phyloP scores from a whole-genome alignment of 2,797 vertebrate genomes.

The Molossus alvarezi region DNA sequence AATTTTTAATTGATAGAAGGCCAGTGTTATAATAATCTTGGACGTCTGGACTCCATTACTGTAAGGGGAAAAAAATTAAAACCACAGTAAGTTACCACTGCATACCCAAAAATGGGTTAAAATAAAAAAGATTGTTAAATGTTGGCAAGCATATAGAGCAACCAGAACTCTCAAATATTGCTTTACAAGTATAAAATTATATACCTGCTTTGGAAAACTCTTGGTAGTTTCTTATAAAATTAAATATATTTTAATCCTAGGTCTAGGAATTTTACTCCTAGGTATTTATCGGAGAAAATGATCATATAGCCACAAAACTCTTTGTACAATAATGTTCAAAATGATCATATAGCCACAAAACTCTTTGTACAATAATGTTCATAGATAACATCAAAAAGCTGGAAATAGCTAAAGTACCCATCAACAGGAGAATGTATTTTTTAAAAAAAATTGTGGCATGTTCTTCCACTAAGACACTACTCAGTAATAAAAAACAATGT shows the following conservation, averaged over 20 bases:
- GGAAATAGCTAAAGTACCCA: not conserved
- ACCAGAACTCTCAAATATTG: not conserved
- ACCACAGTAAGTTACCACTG: not conserved
- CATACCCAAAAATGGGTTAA: not conserved
- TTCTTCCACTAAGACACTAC: not conserved
- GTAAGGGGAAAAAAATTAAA: constrained; percentile 18
- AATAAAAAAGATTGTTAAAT: not conserved
- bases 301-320: not conserved
- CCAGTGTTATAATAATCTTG: not conserved
- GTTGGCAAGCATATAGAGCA: not conserved
- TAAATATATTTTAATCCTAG: not conserved
- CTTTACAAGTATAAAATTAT: not conserved
- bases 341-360: not conserved
- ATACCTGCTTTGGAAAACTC: not conserved
- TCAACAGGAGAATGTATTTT: not conserved
- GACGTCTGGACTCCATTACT: not conserved
- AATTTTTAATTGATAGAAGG: not conserved
- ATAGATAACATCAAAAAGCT: not conserved
- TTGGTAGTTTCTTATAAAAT: not conserved
- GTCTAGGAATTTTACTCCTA: not conserved
- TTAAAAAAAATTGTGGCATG: not conserved
- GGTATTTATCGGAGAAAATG: constrained; percentile 33
- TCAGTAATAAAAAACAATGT: constrained; percentile 7
- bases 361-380: not conserved
- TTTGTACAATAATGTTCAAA: not conserved